phyloP scores from a whole-genome alignment of 2,888 invertebrate genomes.

The Aporophyla lueneburgensis region DNA sequence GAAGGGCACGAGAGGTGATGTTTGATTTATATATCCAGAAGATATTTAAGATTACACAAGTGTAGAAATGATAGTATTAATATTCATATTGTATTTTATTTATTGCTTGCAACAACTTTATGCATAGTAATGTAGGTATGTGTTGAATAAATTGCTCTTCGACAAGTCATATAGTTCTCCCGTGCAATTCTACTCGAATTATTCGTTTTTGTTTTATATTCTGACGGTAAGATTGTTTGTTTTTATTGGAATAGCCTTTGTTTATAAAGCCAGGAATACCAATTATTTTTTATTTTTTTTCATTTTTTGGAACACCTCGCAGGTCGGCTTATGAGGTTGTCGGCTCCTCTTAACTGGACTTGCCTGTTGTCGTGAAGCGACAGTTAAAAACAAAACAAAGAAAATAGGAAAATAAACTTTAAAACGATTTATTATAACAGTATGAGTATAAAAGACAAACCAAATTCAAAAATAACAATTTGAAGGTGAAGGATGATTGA shows the following conservation, averaged over 20 bases:
- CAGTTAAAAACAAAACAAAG: no score
- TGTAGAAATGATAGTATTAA: conserved; percentile 2
- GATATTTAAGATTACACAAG: conserved; percentile 33
- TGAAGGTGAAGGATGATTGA: no score
- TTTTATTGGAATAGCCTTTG: no score
- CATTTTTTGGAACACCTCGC: no score
- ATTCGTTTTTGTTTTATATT: neutral
- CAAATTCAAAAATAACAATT: no score
- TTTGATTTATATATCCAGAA: conserved; percentile 36
- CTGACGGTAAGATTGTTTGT: neutral
- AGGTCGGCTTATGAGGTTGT: no score
- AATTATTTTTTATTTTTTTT: no score
- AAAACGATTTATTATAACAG: no score
- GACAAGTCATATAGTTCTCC: neutral
- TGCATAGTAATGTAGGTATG: neutral
- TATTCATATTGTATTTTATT: neutral
- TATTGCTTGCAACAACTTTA: conserved; percentile 11
- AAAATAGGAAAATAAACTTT: no score
- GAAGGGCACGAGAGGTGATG: conserved; percentile 43
- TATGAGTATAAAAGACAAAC: no score
- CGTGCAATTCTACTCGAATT: neutral
- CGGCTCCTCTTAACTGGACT: no score
- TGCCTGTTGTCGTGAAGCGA: no score
- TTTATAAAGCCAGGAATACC: neutral
- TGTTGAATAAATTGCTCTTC: neutral